A percentile compares a stretch with the other conserved stretches of the same genome.
phyloP scores from a whole-genome alignment of 2,797 vertebrate genomes.

The Rhabdomys pumilio region DNA sequence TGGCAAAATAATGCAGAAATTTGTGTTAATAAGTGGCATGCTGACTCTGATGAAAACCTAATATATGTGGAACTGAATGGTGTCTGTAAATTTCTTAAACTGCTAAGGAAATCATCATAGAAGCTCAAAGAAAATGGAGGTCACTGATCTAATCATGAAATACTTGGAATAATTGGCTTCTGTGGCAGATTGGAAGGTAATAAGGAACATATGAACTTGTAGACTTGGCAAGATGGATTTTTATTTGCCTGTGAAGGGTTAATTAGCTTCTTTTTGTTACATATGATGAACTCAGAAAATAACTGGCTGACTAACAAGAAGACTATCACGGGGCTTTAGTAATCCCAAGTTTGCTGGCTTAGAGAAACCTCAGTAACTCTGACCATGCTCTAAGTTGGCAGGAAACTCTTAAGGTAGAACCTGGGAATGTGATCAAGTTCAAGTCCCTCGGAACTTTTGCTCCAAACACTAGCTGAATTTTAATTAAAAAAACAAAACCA shows the following conservation, averaged over 20 bases:
- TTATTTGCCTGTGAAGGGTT: constrained; percentile 33
- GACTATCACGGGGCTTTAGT: neutral
- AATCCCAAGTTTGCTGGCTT: neutral
- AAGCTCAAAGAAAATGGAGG: constrained; percentile 26
- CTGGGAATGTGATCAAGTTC: neutral
- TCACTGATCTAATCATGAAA: neutral
- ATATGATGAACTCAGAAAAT: constrained; percentile 38
- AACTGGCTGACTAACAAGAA: constrained; percentile 26
- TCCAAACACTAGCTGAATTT: neutral
- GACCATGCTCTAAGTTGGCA: neutral
- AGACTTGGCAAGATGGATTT: constrained; percentile 10
- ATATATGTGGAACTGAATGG: neutral
- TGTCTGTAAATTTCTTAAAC: constrained; percentile 24
- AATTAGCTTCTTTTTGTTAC: constrained; percentile 11
- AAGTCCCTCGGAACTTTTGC: neutral
- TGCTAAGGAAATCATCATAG: constrained; percentile 9
- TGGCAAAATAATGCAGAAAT: constrained; percentile 43
- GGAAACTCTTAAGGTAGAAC: constrained; percentile 20
- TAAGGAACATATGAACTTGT: constrained; percentile 1
- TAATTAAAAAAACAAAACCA: neutral
- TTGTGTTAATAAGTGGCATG: constrained; percentile 11
- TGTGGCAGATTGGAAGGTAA: constrained; percentile 25
- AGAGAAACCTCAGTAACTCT: constrained; percentile 4
- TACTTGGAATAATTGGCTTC: neutral
- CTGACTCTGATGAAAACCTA: constrained; percentile 39